A percentile compares a stretch with the other conserved stretches of the same genome.
Conservation (phyloP, 2,888 invertebrate genomes). For the Patella depressa region DNA sequence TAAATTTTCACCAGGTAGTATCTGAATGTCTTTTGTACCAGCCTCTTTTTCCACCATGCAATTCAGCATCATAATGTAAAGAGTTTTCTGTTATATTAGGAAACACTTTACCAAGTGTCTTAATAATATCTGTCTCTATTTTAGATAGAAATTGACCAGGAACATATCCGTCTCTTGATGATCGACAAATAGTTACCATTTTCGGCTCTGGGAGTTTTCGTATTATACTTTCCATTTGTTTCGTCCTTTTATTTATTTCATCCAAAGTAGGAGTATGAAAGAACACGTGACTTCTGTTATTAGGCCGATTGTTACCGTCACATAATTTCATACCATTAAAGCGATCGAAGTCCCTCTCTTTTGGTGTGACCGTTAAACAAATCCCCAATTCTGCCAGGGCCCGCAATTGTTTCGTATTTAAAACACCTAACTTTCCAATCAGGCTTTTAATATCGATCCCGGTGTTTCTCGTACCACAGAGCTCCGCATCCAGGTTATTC, state of each 20-base stretch:
- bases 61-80: conserved; percentile 46
- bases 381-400: conserved; percentile 43
- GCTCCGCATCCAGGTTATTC: no score
- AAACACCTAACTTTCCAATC: no score
- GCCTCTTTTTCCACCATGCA: conserved; percentile 51
- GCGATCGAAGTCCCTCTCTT: conserved; percentile 22
- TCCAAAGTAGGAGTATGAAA: conserved; percentile 38
- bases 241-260: conserved; percentile 29
- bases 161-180: conserved; percentile 56
- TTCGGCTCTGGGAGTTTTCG: conserved; percentile 30
- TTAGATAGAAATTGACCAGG: conserved; percentile 46
- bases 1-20: no score
- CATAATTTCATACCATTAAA: conserved; percentile 40
- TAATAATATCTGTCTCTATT: conserved; percentile 48
- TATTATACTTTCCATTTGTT: conserved; percentile 32
- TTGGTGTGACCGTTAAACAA: conserved; percentile 45
- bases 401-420: conserved; percentile 31
- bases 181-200: conserved; percentile 53
- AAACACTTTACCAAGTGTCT: conserved; percentile 31
- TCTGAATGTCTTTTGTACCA: conserved; percentile 37
- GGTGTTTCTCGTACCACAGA: no score
- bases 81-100: conserved; percentile 9
- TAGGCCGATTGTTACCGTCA: conserved; percentile 45
- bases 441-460: no score
- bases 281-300: conserved; percentile 32